A percentile compares a stretch with the other conserved stretches of the same genome.
These are phyloP conservation scores for Tholera decimalis DNA, from an alignment of 2,888 invertebrate genomes.

Conservation along the genomic window DNA sequence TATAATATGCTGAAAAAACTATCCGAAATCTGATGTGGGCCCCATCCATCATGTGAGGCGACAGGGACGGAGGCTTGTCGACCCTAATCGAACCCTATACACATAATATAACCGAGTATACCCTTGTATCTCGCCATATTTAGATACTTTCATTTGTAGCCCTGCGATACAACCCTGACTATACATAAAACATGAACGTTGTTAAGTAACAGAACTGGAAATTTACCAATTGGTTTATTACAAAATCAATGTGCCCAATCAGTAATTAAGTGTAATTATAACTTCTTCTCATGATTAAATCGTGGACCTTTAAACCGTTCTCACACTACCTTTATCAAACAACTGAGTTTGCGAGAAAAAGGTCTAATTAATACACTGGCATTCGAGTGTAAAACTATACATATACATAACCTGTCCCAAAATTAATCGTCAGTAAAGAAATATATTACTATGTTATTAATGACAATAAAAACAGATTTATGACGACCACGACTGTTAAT, in stretches of 20 bases:
- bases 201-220: constrained; percentile 18
- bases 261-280: constrained; percentile 31
- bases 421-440: constrained; percentile 46
- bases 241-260: constrained; percentile 13
- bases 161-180: constrained; percentile 33
- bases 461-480: constrained; percentile 60
- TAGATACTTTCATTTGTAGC: constrained; percentile 66
- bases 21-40: constrained; percentile 86
- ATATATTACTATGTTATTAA: constrained; percentile 44
- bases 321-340: background rate
- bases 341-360: background rate
- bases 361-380: constrained; percentile 6
- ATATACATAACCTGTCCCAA: constrained; percentile 28
- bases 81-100: constrained; percentile 88
- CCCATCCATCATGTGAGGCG: constrained; percentile 86
- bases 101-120: constrained; percentile 72
- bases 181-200: constrained; percentile 57
- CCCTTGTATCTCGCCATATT: constrained; percentile 63
- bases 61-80: constrained; percentile 88
- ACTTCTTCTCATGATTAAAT: constrained; percentile 14
- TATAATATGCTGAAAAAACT: constrained; percentile 83
- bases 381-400: constrained; percentile 3
- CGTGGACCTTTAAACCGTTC: constrained; percentile 6
- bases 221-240: constrained; percentile 30
- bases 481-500: constrained; percentile 49